Percentiles rank a stretch among this genome's conserved stretches.
These are phyloP conservation scores for Apogon hyalosoma DNA, from an alignment of 2,797 vertebrate species.

Conservation along the genomic window DNA sequence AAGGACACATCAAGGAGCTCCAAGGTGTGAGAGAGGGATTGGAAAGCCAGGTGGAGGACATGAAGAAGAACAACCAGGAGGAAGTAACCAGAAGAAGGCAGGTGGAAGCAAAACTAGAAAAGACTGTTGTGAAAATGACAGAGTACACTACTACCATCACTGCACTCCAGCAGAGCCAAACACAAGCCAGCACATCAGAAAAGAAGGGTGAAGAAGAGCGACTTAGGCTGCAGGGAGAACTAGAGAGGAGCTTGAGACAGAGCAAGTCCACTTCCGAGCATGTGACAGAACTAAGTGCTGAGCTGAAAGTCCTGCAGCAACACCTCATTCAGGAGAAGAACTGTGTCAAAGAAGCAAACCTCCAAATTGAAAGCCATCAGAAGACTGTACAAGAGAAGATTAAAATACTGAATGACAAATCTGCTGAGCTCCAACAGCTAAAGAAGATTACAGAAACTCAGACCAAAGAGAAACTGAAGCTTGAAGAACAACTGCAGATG, in stretches of 20 bases:
- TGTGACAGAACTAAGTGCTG: slow-evolving; percentile 69
- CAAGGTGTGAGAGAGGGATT: slow-evolving; percentile 87
- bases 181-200: slow-evolving; percentile 84
- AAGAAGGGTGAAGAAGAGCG: slow-evolving; percentile 89
- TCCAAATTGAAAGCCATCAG: slow-evolving; percentile 86
- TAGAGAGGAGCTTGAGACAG: slow-evolving; percentile 83
- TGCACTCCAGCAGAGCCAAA: slow-evolving; percentile 88
- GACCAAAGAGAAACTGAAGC: slow-evolving; percentile 86
- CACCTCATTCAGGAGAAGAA: slow-evolving; percentile 88
- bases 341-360: slow-evolving; percentile 83
- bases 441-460: slow-evolving; percentile 79
- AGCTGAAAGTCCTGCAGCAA: slow-evolving; percentile 83
- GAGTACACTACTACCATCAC: slow-evolving; percentile 88
- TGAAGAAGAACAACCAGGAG: slow-evolving; percentile 85
- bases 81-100: slow-evolving; percentile 87
- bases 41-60: slow-evolving; percentile 88
- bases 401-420: slow-evolving; percentile 85
- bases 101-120: slow-evolving; percentile 89
- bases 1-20: slow-evolving; percentile 89
- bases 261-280: slow-evolving; percentile 84
- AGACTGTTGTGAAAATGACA: slow-evolving; percentile 79
- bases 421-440: slow-evolving; percentile 86
- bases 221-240: slow-evolving; percentile 84
- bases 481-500: slow-evolving; percentile 87
- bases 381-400: slow-evolving; percentile 88